phyloP scores from a whole-genome alignment of 2,888 invertebrate genomes.

The Cheilosia pagana region DNA sequence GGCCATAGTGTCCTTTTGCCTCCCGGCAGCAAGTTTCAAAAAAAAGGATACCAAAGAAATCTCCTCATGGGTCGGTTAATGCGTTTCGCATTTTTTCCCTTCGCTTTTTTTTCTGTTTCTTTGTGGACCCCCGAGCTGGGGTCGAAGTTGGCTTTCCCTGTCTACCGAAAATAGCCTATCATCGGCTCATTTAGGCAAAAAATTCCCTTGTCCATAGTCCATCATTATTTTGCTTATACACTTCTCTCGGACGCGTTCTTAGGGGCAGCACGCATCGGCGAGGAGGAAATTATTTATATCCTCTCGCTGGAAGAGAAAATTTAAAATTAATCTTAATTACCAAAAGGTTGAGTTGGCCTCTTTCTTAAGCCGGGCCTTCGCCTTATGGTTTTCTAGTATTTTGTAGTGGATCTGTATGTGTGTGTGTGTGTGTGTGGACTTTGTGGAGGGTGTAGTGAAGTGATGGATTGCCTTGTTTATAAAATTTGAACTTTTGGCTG shows the following conservation, averaged over 20 bases:
- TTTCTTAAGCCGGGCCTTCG: conserved; percentile 48
- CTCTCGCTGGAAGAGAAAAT: conserved; percentile 53
- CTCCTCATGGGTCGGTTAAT: conserved; percentile 63
- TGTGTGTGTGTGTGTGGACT: conserved; percentile 14
- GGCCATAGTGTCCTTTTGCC: conserved; percentile 40
- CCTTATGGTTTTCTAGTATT: conserved; percentile 3
- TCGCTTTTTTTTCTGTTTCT: background rate
- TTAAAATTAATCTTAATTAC: conserved; percentile 75
- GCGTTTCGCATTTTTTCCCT: conserved; percentile 45
- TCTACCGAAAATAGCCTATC: conserved; percentile 61
- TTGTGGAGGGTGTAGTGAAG: conserved; percentile 38
- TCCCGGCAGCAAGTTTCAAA: conserved; percentile 37
- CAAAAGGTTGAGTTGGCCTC: conserved; percentile 70
- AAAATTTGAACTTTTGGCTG: conserved; percentile 70
- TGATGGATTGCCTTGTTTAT: conserved; percentile 73
- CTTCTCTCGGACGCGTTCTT: background rate
- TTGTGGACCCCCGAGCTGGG: conserved; percentile 40
- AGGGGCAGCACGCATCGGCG: background rate
- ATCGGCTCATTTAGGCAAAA: conserved; percentile 70
- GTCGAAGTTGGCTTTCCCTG: conserved; percentile 22
- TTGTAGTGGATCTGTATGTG: background rate
- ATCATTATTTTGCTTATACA: conserved; percentile 65
- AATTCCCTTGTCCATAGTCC: conserved; percentile 67
- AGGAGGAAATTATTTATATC: conserved; percentile 35
- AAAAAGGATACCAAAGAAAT: conserved; percentile 19